These are phyloP conservation scores for Aphelenchoides besseyi DNA, from an alignment of 1,140 invertebrate genomes.

Conservation along the genomic window DNA sequence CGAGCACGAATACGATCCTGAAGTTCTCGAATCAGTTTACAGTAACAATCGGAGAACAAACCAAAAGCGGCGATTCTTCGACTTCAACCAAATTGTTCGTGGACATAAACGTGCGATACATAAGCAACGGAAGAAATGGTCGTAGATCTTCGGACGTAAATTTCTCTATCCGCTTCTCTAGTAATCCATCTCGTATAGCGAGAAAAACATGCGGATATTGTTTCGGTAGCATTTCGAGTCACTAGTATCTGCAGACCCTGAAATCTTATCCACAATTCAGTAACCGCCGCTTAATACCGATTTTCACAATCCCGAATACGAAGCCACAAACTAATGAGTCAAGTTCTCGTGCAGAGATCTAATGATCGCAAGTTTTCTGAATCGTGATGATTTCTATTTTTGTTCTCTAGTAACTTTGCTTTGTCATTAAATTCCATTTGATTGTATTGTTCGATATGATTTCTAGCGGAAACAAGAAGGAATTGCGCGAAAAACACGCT, in stretches of 20 bases:
- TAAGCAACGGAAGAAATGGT: conserved; percentile 13
- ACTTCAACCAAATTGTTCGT: too few relatives aligned
- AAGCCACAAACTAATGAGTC: too few relatives aligned
- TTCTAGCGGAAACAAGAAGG: not conserved
- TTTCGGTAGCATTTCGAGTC: not conserved
- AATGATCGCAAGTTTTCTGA: not conserved
- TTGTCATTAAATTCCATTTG: too few relatives aligned
- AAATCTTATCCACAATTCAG: too few relatives aligned
- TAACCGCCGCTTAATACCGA: too few relatives aligned
- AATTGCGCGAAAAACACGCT: conserved; percentile 1
- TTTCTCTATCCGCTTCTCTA: not conserved
- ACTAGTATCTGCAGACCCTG: too few relatives aligned
- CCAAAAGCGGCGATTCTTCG: too few relatives aligned
- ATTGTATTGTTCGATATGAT: too few relatives aligned
- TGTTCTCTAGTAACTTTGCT: too few relatives aligned
- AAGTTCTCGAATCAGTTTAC: not conserved
- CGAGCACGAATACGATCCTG: not conserved
- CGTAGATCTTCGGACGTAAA: conserved; percentile 13
- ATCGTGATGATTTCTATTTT: not conserved
- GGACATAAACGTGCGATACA: conserved; percentile 11
- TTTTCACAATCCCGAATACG: too few relatives aligned
- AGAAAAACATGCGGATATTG: conserved; percentile 19
- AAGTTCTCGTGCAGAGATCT: too few relatives aligned
- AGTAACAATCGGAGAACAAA: not conserved
- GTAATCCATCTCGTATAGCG: not conserved